These are phyloP conservation scores for Loripinus fragilis DNA, from an alignment of 2,888 invertebrate genomes.

Conservation along the genomic window DNA sequence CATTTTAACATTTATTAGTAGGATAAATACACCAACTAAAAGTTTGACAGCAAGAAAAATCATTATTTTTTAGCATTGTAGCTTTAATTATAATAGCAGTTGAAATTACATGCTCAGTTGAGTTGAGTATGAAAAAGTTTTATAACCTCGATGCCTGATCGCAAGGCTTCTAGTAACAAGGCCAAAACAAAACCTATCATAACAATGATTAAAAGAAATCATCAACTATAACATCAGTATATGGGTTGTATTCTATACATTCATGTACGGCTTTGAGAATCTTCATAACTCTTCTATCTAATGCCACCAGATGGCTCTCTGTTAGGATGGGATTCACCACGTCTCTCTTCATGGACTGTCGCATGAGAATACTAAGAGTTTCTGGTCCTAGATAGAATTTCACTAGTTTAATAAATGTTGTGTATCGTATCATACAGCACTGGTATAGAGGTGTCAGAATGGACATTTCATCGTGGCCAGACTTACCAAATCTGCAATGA, in stretches of 20 bases:
- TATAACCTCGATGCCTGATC: too few relatives aligned
- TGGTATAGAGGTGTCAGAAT: slow-evolving; percentile 97
- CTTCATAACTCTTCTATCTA: slow-evolving; percentile 91
- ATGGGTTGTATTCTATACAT: slow-evolving; percentile 65
- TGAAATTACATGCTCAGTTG: too few relatives aligned
- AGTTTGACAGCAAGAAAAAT: too few relatives aligned
- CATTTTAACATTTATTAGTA: too few relatives aligned
- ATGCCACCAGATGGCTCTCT: slow-evolving; percentile 94
- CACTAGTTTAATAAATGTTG: slow-evolving; percentile 92
- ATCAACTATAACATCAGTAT: slow-evolving; percentile 72
- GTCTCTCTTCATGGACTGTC: slow-evolving; percentile 91
- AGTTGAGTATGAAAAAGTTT: too few relatives aligned
- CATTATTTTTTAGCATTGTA: too few relatives aligned
- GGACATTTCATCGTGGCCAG: slow-evolving; percentile 96
- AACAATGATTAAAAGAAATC: slow-evolving; percentile 68
- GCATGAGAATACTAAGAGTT: slow-evolving; percentile 89
- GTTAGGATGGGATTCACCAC: slow-evolving; percentile 94
- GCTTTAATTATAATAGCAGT: too few relatives aligned
- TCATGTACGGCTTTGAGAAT: slow-evolving; percentile 68
- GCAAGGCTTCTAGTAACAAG: too few relatives aligned
- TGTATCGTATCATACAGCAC: slow-evolving; percentile 95
- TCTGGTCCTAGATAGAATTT: slow-evolving; percentile 83
- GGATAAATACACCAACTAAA: too few relatives aligned
- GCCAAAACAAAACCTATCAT: too few relatives aligned
- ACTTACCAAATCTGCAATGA: slow-evolving; percentile 90